Conservation (phyloP, 2,888 invertebrate species). For the Agriotes lineatus region DNA sequence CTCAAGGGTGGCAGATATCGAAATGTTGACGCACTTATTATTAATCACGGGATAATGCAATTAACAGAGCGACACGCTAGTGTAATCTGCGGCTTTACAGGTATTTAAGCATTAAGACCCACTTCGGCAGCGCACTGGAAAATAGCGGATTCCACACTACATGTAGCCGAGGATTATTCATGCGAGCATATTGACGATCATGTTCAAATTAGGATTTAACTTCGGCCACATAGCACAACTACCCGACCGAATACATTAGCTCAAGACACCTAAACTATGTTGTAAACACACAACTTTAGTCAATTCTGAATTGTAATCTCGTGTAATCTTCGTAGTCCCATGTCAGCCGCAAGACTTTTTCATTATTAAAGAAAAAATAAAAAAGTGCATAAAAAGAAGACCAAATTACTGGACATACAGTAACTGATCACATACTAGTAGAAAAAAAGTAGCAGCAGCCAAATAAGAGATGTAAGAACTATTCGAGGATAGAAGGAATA, state of each 20-base stretch:
- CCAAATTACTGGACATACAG: no score
- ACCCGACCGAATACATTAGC: not conserved
- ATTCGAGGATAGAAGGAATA: no score
- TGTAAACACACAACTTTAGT: no score
- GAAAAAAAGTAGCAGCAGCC: no score
- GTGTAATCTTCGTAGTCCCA: no score
- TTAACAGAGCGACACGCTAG: slow-evolving; percentile 48
- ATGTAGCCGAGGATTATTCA: slow-evolving; percentile 28
- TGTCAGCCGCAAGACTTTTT: no score
- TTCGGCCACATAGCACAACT: not conserved
- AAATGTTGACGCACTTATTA: slow-evolving; percentile 51
- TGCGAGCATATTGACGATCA: slow-evolving; percentile 18
- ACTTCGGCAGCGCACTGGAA: slow-evolving; percentile 29
- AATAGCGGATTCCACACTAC: slow-evolving; percentile 10
- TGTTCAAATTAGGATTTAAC: slow-evolving; percentile 5
- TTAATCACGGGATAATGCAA: slow-evolving; percentile 53
- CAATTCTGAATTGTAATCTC: no score
- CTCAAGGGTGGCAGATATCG: slow-evolving; percentile 49
- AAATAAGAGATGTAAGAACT: no score
- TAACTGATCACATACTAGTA: no score
- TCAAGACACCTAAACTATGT: no score
- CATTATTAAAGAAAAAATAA: no score
- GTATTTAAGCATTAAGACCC: slow-evolving; percentile 39
- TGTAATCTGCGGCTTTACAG: slow-evolving; percentile 45
- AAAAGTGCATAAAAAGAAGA: no score